phyloP scores from a whole-genome alignment of 2,797 vertebrate species.

The Glyptemys insculpta region DNA sequence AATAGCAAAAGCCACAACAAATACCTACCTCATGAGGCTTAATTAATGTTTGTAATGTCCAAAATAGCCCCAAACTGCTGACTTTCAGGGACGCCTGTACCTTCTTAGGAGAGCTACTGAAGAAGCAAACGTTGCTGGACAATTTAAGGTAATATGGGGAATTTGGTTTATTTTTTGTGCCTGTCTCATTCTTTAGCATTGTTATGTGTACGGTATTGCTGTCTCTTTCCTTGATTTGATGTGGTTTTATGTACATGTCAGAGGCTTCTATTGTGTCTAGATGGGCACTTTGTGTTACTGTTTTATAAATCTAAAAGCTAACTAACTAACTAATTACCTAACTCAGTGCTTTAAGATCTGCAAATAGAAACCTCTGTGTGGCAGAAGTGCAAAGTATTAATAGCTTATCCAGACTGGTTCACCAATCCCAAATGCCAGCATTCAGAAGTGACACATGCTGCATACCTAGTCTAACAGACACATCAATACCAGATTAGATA shows the following conservation, averaged over 20 bases:
- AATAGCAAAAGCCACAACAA: constrained; percentile 50
- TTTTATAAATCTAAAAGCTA: neutral
- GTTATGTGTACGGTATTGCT: neutral
- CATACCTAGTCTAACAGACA: constrained; percentile 24
- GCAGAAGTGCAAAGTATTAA: neutral
- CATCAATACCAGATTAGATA: constrained; percentile 11
- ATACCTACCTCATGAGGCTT: constrained; percentile 38
- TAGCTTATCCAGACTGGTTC: constrained; percentile 5
- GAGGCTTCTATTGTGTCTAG: constrained; percentile 24
- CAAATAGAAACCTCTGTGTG: neutral
- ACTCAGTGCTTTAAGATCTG: neutral
- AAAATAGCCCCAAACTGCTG: neutral
- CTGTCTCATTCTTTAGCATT: constrained; percentile 21
- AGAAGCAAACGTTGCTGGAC: neutral
- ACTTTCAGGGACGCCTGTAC: neutral
- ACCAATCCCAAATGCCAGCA: neutral
- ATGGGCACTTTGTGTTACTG: neutral
- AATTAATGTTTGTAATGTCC: constrained; percentile 42
- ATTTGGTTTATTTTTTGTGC: constrained; percentile 46
- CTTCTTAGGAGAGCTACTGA: neutral
- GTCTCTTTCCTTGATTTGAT: constrained; percentile 27
- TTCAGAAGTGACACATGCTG: neutral
- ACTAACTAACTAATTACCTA: neutral
- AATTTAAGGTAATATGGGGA: neutral
- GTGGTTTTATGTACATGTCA: constrained; percentile 40